Evolutionary conservation across 2,113 vertebrate genomes (phyloP), one percentile per base, ranked within the genome.

Genomic region (Ctenodactylus gundi): DNA sequence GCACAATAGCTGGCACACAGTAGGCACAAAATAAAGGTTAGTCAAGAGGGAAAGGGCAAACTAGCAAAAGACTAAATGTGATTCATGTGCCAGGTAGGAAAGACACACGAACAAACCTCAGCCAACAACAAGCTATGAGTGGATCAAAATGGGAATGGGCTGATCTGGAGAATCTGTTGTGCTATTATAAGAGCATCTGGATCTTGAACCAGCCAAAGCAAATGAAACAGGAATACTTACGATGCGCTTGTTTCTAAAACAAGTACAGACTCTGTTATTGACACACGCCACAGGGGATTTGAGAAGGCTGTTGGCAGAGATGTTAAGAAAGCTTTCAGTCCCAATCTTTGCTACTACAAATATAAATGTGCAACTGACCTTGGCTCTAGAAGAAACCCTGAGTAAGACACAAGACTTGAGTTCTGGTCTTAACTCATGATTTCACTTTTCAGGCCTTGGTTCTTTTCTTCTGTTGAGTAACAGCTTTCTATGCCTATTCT

Each of bases 191-290:
- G 77, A 95, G 93, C 93, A 94, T 92, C 88, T 96, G 95, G 77
- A 90, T 94, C 93, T 85, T 96, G 67, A 85, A 95, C 36, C 57
- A 94, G 93, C 67, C 81, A 96, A 94, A 95, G 94, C 67, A 95
- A 93, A 96, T 94, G 96, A 94, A 97, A 97, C 49, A 95, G 41
- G 82, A 94, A 82, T 83, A 55, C 67, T 94, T 94, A 85, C 77
- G 64, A 62, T 94, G 82, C 3, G 0, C 68, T 51, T 91, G 93
- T 97, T 90, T 95, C 96, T 95, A 92, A 96, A 97, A 94, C 95
- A 97, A 96, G 94, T 95, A 62, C 2, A 1, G 51, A 68, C 91
- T 95, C 78, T 90, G 70, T 96, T 96, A 96, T 0, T 97, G 93
- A 95, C 88, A 95, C n/a, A 90, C 3, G 11, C 88, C 96, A 93